phyloP scores from a whole-genome alignment of 2,797 vertebrate species.

The Zenarchopterus dispar region DNA sequence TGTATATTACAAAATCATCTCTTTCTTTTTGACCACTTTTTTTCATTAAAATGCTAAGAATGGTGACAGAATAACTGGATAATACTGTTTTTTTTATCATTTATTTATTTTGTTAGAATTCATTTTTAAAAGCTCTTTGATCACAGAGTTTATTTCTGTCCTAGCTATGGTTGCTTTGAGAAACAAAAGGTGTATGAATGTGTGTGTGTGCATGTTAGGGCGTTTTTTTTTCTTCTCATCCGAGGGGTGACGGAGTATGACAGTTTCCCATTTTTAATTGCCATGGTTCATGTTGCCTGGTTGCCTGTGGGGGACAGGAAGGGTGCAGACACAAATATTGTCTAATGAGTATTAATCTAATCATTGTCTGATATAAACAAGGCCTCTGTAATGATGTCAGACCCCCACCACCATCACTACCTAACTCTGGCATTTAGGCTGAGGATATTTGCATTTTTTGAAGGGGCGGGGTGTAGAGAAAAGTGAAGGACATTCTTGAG shows the following conservation, averaged over 20 bases:
- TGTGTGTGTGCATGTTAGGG: neutral
- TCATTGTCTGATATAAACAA: conserved; percentile 86
- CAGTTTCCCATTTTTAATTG: conserved; percentile 85
- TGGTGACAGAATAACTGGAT: conserved; percentile 3
- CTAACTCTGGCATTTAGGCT: conserved; percentile 77
- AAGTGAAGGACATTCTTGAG: conserved; percentile 62
- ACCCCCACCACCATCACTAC: conserved; percentile 61
- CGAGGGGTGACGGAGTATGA: conserved; percentile 73
- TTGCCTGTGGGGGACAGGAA: conserved; percentile 78
- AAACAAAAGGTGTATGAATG: conserved; percentile 18
- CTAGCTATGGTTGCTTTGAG: conserved; percentile 30
- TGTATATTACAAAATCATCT: conserved; percentile 10
- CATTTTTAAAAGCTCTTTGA: conserved; percentile 42
- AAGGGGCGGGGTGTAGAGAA: conserved; percentile 44
- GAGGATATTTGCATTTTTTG: conserved; percentile 83
- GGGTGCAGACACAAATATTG: conserved; percentile 86
- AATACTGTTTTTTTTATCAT: neutral
- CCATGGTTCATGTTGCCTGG: conserved; percentile 77
- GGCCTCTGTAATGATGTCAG: conserved; percentile 77
- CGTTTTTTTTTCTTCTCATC: conserved; percentile 35
- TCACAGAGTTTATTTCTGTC: conserved; percentile 35
- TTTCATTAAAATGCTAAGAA: conserved; percentile 17
- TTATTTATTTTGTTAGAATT: conserved; percentile 16
- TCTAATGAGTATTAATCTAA: conserved; percentile 93
- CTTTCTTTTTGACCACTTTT: neutral